Evolutionary conservation across 2,797 vertebrate genomes (phyloP), one percentile per base, ranked within the genome.

Genomic region (Allobates femoralis): DNA sequence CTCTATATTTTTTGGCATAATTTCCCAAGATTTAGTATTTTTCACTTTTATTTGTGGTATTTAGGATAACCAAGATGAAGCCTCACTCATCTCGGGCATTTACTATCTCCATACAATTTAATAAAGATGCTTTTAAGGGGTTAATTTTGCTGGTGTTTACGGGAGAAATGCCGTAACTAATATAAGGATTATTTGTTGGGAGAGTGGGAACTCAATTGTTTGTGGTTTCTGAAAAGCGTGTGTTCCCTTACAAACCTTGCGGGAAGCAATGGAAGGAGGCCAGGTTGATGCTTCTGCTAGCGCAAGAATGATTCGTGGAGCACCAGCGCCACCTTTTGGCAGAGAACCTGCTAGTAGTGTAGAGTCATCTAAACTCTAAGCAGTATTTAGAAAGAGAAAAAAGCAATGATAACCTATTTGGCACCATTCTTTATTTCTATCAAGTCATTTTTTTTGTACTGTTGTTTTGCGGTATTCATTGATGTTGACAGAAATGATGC

Each of bases 261-360:
- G 34, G 41, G 46, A 3, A 81, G 30, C 46, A n/a, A 74, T 66
- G 62, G 14, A 51, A 34, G 66, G 41, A 10, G 64, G 30, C 32
- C 66, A 37, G 32, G 18, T 32, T 37, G 32, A 19, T 69, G 32
- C 0, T 2, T 4, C 18, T 21, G 32, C 6, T 4, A 34, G 30
- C 11, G 3, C 76, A 21, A 75, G 66, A 28, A 32, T 32, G 93
- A 94, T 93, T 89, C 90, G 92, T 95, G 94, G 95, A 94, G 94
- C 94, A 93, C 94, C 93, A 95, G 92, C 91, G 94, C 94, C 95
- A 95, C 94, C 95, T 95, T 93, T 95, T 94, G 95, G 94, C 94
- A 91, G 71, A 55, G 1, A 5, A 0, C 5, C 10, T 55, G 3
- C 5, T 50, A 74, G 53, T 46, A 23, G 5, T 2, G 19, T 46